A percentile compares a stretch with the other conserved stretches of the same genome.
phyloP scores from a whole-genome alignment of 1,140 invertebrate genomes.

The Scaptomyza montana region DNA sequence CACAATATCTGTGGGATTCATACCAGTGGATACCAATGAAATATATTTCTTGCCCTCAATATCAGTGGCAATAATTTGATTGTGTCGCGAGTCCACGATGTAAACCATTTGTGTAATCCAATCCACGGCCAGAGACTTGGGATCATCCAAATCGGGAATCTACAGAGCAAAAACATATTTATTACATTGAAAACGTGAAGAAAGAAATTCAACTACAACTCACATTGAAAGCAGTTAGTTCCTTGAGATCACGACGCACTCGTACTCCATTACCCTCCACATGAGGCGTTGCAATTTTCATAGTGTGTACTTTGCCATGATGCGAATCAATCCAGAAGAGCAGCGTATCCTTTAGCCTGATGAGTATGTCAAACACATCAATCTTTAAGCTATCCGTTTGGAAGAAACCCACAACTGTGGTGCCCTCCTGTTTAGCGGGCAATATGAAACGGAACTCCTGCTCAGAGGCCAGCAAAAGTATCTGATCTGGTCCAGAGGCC shows the following conservation, averaged over 20 bases:
- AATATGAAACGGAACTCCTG: slow-evolving; percentile 87
- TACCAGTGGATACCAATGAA: slow-evolving; percentile 86
- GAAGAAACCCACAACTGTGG: slow-evolving; percentile 79
- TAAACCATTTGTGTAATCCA: slow-evolving; percentile 90
- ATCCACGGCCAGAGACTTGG: slow-evolving; percentile 91
- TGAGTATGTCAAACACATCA: slow-evolving; percentile 86
- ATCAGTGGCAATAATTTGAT: slow-evolving; percentile 86
- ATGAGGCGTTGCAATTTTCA: slow-evolving; percentile 80
- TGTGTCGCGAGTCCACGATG: slow-evolving; percentile 88
- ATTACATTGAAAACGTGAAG: neutral
- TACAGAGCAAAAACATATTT: neutral
- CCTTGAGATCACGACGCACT: slow-evolving; percentile 73
- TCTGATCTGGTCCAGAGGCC: slow-evolving; percentile 85
- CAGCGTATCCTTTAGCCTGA: slow-evolving; percentile 81
- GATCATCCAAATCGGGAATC: slow-evolving; percentile 84
- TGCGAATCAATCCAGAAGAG: slow-evolving; percentile 86
- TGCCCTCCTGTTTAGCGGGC: slow-evolving; percentile 86
- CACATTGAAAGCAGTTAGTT: slow-evolving; percentile 78
- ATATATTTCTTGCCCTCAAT: slow-evolving; percentile 86
- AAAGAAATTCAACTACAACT: slow-evolving; percentile 1
- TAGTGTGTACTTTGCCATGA: slow-evolving; percentile 83
- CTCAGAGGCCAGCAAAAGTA: slow-evolving; percentile 87
- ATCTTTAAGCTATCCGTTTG: slow-evolving; percentile 84
- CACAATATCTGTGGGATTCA: slow-evolving; percentile 86
- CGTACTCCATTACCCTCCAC: slow-evolving; percentile 57